These are phyloP conservation scores for Gastrophryne carolinensis DNA, from an alignment of 2,797 vertebrate genomes.

Conservation along the genomic window DNA sequence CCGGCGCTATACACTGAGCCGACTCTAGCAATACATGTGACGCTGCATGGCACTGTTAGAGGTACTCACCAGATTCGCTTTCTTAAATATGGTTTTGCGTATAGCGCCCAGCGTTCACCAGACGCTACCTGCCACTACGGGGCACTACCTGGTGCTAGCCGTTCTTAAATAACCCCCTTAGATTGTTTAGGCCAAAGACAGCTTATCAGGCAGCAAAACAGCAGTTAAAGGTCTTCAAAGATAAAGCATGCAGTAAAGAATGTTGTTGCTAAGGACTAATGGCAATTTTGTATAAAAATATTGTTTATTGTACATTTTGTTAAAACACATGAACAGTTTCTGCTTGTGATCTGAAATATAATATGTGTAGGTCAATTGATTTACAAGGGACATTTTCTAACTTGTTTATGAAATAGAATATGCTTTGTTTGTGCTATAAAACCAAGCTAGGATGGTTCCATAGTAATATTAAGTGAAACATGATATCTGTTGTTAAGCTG, in stretches of 20 bases:
- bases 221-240: constrained; percentile 38
- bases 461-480: background rate
- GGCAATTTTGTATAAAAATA: constrained; percentile 46
- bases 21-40: too few species aligned
- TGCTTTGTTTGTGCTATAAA: background rate
- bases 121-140: too few species aligned
- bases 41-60: too few species aligned
- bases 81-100: too few species aligned
- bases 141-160: too few species aligned
- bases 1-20: too few species aligned
- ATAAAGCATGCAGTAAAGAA: constrained; percentile 50
- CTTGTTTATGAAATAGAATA: constrained; percentile 19
- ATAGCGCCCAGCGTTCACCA: too few species aligned
- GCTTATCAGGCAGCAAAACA: constrained; percentile 49
- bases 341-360: constrained; percentile 20
- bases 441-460: background rate
- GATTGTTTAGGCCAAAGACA: constrained; percentile 49
- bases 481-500: background rate
- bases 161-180: too few species aligned
- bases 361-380: constrained; percentile 11
- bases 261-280: constrained; percentile 44
- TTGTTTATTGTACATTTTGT: constrained; percentile 52
- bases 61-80: too few species aligned
- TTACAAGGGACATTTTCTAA: background rate
- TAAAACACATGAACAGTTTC: constrained; percentile 36